These are phyloP conservation scores for Spea multiplicata DNA, from an alignment of 2,113 vertebrate species.

Conservation along the genomic window DNA sequence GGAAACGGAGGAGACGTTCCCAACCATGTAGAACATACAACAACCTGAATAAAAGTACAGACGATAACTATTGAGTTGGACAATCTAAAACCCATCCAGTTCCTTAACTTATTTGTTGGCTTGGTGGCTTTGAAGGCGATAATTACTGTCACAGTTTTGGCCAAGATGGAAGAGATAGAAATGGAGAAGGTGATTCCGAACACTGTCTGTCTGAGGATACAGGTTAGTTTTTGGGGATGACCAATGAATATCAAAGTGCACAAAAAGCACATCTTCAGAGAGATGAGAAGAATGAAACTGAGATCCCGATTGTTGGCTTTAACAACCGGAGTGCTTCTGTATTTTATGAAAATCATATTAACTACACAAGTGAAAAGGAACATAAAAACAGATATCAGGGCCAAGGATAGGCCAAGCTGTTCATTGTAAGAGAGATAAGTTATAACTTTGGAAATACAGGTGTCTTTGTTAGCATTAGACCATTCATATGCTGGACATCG, in stretches of 20 bases:
- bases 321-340: slow-evolving; percentile 64
- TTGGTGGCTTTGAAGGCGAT: slow-evolving; percentile 10
- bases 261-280: slow-evolving; percentile 45
- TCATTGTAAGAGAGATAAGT: slow-evolving; percentile 69
- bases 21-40: slow-evolving; percentile 5
- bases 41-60: background rate
- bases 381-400: slow-evolving; percentile 58
- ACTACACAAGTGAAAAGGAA: slow-evolving; percentile 56
- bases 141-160: slow-evolving; percentile 14
- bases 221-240: slow-evolving; percentile 63
- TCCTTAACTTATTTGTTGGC: background rate
- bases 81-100: background rate
- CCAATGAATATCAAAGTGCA: slow-evolving; percentile 70
- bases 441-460: slow-evolving; percentile 35
- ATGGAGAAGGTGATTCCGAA: slow-evolving; percentile 12
- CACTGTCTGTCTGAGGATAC: slow-evolving; percentile 57
- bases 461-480: background rate
- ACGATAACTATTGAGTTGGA: slow-evolving; percentile 11
- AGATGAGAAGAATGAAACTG: slow-evolving; percentile 65
- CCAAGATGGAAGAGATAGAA: slow-evolving; percentile 6
- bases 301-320: slow-evolving; percentile 70
- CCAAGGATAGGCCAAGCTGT: slow-evolving; percentile 64
- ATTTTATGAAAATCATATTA: slow-evolving; percentile 59
- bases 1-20: slow-evolving; percentile 40
- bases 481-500: slow-evolving; percentile 7